Conservation (phyloP, 2,888 invertebrate species). For the Mimas tiliae region DNA sequence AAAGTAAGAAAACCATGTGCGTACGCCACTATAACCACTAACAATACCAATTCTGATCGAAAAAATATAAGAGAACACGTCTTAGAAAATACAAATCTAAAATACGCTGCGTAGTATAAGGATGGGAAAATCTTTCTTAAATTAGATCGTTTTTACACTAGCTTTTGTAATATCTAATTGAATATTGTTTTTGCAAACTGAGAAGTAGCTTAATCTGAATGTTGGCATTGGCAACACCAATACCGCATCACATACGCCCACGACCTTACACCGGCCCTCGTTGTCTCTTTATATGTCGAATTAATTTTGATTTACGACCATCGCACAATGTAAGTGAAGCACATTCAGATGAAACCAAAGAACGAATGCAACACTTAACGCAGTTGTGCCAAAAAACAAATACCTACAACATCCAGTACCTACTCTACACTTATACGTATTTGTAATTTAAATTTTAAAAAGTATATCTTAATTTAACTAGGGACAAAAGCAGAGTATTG, state of each 20-base stretch:
- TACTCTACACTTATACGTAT: neutral
- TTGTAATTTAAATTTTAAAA: no score
- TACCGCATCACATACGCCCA: conserved; percentile 76
- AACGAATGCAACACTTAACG: no score
- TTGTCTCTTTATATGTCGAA: conserved; percentile 82
- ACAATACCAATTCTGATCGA: no score
- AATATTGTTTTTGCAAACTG: neutral
- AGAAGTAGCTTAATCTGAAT: neutral
- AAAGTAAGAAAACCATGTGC: no score
- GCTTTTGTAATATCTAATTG: no score
- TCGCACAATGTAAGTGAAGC: conserved; percentile 77
- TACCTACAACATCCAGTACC: neutral
- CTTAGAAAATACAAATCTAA: no score
- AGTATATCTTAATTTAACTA: neutral
- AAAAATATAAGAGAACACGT: no score
- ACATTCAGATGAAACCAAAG: conserved; percentile 51
- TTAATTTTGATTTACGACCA: conserved; percentile 83
- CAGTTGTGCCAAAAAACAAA: conserved; percentile 8
- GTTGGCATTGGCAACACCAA: conserved; percentile 10
- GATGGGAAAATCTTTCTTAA: no score
- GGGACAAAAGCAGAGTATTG: no score
- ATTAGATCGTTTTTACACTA: no score
- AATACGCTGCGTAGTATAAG: no score
- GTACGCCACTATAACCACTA: no score
- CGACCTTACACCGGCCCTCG: conserved; percentile 69